phyloP scores from a whole-genome alignment of 2,888 invertebrate genomes.

The Epinotia brunnichana region DNA sequence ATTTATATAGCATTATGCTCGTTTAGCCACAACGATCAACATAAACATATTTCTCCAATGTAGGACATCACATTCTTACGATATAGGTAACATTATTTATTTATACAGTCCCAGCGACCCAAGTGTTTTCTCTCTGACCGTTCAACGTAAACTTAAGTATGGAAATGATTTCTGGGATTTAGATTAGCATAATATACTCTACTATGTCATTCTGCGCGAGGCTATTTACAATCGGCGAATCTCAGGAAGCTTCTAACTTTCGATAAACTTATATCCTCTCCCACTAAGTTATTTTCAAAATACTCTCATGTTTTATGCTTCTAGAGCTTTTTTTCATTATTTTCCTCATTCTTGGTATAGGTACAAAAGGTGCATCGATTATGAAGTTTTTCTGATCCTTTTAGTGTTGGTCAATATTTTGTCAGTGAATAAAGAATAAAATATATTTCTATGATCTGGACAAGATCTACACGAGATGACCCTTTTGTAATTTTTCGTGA shows the following conservation, averaged over 20 bases:
- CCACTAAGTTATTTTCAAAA: background rate
- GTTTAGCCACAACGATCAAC: background rate
- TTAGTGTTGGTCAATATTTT: too few species aligned
- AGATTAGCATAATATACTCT: background rate
- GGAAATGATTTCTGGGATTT: conserved; percentile 4
- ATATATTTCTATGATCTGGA: too few species aligned
- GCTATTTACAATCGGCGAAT: background rate
- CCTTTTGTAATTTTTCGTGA: too few species aligned
- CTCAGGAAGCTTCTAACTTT: background rate
- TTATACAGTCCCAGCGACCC: conserved; percentile 15
- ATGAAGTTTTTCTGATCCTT: background rate
- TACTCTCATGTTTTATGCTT: background rate
- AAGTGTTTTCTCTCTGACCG: conserved; percentile 2
- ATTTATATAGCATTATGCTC: background rate
- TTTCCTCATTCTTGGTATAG: background rate
- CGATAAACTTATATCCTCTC: background rate
- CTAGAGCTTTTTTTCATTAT: background rate
- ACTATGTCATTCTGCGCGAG: background rate
- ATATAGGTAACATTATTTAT: conserved; percentile 12
- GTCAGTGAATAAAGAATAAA: too few species aligned
- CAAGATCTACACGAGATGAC: too few species aligned
- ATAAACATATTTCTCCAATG: conserved; percentile 40
- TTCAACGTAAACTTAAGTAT: conserved; percentile 2
- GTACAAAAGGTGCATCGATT: background rate
- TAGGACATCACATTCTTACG: conserved; percentile 20